phyloP scores from a whole-genome alignment of 2,113 vertebrate genomes.

The Eolophus roseicapilla region DNA sequence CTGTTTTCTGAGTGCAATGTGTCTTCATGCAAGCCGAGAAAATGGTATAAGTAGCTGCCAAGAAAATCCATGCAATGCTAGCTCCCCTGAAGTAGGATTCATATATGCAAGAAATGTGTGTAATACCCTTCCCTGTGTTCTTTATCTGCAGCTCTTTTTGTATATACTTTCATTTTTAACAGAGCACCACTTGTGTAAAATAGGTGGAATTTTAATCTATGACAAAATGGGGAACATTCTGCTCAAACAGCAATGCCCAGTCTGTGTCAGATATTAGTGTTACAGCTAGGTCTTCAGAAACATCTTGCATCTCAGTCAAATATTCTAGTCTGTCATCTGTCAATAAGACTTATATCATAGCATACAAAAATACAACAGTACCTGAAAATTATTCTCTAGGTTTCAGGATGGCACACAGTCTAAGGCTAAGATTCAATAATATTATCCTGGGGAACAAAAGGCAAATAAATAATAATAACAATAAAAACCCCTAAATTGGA shows the following conservation, averaged over 20 bases:
- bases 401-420: neutral
- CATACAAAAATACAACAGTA: neutral
- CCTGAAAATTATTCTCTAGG: neutral
- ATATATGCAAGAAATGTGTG: neutral
- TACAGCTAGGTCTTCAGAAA: neutral
- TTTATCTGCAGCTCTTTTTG: neutral
- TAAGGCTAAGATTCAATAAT: neutral
- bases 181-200: neutral
- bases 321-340: neutral
- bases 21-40: neutral
- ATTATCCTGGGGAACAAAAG: neutral
- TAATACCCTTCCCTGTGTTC: neutral
- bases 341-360: neutral
- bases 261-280: neutral
- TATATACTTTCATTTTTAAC: neutral
- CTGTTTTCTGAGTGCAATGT: neutral
- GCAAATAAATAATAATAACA: neutral
- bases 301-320: neutral
- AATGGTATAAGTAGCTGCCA: neutral
- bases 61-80: neutral
- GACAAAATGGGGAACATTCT: neutral
- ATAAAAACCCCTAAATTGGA: fast-evolving
- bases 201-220: neutral
- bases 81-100: neutral
- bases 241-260: neutral